Evolutionary conservation across 2,113 vertebrate species (phyloP), one percentile per base, ranked within the genome.

Genomic region (Hippocampus guttulatus): DNA sequence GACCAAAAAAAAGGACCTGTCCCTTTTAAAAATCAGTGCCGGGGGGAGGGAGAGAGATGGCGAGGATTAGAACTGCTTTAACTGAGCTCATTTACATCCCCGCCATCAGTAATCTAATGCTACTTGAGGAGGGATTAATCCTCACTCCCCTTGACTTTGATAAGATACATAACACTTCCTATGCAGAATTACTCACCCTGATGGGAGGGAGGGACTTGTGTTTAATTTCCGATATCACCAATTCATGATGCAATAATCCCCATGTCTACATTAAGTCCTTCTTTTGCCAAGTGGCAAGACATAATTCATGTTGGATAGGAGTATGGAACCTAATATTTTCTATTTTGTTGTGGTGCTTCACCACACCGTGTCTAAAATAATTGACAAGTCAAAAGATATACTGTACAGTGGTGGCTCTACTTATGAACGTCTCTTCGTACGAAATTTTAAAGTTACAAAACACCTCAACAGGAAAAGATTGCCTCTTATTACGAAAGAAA

Each of bases 51-150:
- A 27, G 25, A 27, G 75, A 85, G 81, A 86, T 83, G 64, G 67
- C 49, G 58, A 83, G 87, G 88, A 90, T 90, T 88, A 89, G 75
- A 69, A 80, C 81, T 83, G 78, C 80, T 87, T 88, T 81, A 84
- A 78, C 80, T 80, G 71, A 85, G 85, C 88, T 88, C 88, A 91
- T 91, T 89, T 89, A 85, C 87, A 90, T 91, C 85, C 78, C 75
- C 47, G 66, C 86, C 80, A 88, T 90, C 88, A 84, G 81, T 71
- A 77, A 84, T 88, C 81, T 89, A 88, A 86, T 84, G 80, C 85
- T 87, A 87, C 88, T 91, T 81, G 87, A 89, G 84, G 80, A 89
- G 74, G 85, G 88, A 89, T 90, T 91, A 89, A 83, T 71, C 77
- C 67, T 79, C 83, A 84, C 82, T 78, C 68, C 55, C 82, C 77